Evolutionary conservation across 2,797 vertebrate species (phyloP), one percentile per base, ranked within the genome.

Genomic region (Prunella strophiata): DNA sequence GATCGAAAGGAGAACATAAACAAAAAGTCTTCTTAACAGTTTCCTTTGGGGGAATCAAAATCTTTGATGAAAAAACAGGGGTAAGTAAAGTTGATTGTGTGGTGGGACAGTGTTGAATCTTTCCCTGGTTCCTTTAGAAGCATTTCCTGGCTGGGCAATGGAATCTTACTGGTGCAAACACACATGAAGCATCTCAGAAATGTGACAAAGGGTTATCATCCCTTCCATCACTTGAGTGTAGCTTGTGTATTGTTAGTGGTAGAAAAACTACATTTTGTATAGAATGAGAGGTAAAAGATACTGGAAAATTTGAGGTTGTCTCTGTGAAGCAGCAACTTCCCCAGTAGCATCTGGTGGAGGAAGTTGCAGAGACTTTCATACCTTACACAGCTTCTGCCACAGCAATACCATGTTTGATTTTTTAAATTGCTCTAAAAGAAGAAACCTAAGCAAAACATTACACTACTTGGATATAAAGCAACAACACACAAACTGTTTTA

Each of bases 21-120:
- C 99, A 99, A 98, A 99, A 99, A 97, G 98, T 99, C 98, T 99
- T 99, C 98, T 98, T 99, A 96, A 99, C 99, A 11, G 98, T 99
- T 96, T 99, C 99, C 98, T 99, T 99, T 84, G 99, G 99, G 96
- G 99, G 99, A 97, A 99, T 99, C 98, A 99, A 99, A 98, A 99
- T 99, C 98, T 99, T 99, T 88, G 99, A 99, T 97, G 99, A 99
- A 97, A 99, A 99, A 98, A 98, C 99, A 82, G 99, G 99, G 98
- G 99, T 99, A 98, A 99, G 99, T 98, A 89, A 92, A 96, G 93
- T 61, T 67, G 63, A 73, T 82, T 12, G 5, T 25, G 54, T 45
- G 58, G n/a, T 78, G 51, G 54, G 68, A 45, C 66, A 82, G 77
- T 91, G 80, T 38, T 75, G 62, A 88, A 29, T 88, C 66, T 93